phyloP scores from a whole-genome alignment of 2,113 vertebrate species.

The Zapus hudsonius region DNA sequence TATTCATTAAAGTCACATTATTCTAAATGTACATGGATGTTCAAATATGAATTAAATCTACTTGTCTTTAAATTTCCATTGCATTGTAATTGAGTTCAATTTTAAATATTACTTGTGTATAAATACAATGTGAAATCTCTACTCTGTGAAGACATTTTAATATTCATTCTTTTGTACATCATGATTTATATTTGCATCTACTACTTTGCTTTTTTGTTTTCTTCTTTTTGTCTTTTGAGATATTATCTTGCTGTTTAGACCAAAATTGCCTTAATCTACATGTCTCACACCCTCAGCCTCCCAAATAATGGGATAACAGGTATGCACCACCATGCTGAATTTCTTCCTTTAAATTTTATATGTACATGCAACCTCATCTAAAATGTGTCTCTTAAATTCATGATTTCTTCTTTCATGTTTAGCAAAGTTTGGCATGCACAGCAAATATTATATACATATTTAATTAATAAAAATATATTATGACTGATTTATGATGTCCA shows the following conservation, averaged over 20 bases:
- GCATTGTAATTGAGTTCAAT: not conserved
- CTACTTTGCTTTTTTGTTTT: not conserved
- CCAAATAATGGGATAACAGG: not conserved
- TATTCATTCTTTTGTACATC: not conserved
- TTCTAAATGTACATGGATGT: not conserved
- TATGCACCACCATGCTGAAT: not conserved
- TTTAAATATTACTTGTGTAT: conserved; percentile 9
- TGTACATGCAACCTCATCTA: not conserved
- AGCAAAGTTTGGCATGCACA: not conserved
- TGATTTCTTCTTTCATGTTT: not conserved
- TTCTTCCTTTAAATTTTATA: not conserved
- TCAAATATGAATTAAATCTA: conserved; percentile 31
- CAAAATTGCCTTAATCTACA: not conserved
- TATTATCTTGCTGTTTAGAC: not conserved
- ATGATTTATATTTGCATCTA: not conserved
- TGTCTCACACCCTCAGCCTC: not conserved
- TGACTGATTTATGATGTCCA: not conserved
- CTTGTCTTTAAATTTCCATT: not conserved
- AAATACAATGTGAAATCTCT: not conserved
- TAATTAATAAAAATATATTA: not conserved
- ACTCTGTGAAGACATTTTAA: not conserved
- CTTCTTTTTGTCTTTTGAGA: too few species aligned
- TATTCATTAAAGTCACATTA: conserved; percentile 18
- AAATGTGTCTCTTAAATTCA: not conserved
- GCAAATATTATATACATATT: not conserved